Percentiles rank a stretch among this genome's conserved stretches.
phyloP scores from a whole-genome alignment of 2,797 vertebrate species.

The Eremophila alpestris region DNA sequence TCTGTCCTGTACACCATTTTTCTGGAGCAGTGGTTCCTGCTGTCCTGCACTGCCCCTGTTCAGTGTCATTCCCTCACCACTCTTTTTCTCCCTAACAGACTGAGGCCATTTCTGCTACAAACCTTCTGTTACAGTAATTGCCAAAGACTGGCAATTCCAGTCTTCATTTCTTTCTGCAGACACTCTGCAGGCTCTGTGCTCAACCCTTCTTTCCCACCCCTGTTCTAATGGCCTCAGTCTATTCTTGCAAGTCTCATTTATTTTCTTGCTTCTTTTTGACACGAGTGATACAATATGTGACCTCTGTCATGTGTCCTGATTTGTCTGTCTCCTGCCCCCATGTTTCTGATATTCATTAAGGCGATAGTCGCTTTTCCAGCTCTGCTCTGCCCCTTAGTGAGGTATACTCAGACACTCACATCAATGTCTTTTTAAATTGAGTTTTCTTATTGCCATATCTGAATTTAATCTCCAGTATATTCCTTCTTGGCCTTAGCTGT shows the following conservation, averaged over 20 bases:
- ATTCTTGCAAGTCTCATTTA: slow-evolving; percentile 42
- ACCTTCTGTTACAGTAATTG: not conserved
- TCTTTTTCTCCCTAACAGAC: not conserved
- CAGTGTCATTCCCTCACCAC: not conserved
- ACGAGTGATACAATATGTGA: not conserved
- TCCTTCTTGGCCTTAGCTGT: not conserved
- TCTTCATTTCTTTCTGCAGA: not conserved
- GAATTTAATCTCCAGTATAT: not conserved
- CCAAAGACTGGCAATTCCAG: not conserved
- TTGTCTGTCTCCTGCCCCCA: not conserved
- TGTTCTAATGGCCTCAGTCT: not conserved
- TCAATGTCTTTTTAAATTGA: not conserved
- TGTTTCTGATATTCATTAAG: slow-evolving; percentile 46
- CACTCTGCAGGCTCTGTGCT: not conserved
- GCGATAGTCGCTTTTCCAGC: not conserved
- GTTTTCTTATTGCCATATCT: not conserved
- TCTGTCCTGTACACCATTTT: not conserved
- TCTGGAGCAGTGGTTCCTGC: not conserved
- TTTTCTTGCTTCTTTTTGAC: slow-evolving; percentile 47
- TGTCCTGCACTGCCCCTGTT: not conserved
- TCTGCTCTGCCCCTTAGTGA: not conserved
- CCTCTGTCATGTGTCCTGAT: not conserved
- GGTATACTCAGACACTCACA: not conserved
- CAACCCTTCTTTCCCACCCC: not conserved
- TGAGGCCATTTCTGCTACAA: not conserved